Conservation (phyloP, 1,140 invertebrate genomes). For the Lepidurus apus region DNA sequence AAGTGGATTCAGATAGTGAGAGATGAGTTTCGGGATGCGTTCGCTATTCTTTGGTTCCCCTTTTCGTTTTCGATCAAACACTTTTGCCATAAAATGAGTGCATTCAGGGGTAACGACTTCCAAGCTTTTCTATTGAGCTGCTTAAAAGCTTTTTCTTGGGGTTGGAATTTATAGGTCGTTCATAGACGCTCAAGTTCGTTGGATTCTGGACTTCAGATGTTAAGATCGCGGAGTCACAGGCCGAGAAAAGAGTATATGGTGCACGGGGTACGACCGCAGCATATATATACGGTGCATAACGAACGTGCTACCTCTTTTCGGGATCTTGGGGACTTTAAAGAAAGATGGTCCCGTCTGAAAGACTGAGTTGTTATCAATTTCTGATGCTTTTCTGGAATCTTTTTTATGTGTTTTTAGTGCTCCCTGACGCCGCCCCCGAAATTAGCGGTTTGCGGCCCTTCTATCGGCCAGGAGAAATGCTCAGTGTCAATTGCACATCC, state of each 20-base stretch:
- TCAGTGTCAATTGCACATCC: conserved; percentile 81
- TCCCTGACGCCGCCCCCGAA: conserved; percentile 71
- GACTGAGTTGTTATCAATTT: not conserved
- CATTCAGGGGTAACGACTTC: not conserved
- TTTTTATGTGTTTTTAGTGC: conserved; percentile 52
- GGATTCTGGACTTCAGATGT: conserved; percentile 14
- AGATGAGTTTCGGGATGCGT: not conserved
- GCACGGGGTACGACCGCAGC: not conserved
- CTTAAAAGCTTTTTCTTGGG: conserved; percentile 15
- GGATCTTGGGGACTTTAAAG: not conserved
- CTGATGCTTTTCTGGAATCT: conserved; percentile 25
- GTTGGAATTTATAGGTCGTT: conserved; percentile 18
- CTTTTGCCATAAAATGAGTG: conserved; percentile 4
- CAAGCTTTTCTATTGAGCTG: conserved; percentile 4
- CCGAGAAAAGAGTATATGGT: not conserved
- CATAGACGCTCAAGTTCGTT: conserved; percentile 14
- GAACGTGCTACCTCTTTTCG: not conserved
- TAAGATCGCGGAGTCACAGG: not conserved
- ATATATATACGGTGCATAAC: conserved; percentile 16
- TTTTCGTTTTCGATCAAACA: conserved; percentile 1
- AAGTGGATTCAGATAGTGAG: not conserved
- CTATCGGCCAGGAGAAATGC: conserved; percentile 72
- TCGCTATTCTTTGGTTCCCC: not conserved
- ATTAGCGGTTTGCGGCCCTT: conserved; percentile 69
- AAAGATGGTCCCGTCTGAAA: not conserved